These are phyloP conservation scores for Phylloscopus collybita DNA, from an alignment of 2,797 vertebrate species.

Conservation along the genomic window DNA sequence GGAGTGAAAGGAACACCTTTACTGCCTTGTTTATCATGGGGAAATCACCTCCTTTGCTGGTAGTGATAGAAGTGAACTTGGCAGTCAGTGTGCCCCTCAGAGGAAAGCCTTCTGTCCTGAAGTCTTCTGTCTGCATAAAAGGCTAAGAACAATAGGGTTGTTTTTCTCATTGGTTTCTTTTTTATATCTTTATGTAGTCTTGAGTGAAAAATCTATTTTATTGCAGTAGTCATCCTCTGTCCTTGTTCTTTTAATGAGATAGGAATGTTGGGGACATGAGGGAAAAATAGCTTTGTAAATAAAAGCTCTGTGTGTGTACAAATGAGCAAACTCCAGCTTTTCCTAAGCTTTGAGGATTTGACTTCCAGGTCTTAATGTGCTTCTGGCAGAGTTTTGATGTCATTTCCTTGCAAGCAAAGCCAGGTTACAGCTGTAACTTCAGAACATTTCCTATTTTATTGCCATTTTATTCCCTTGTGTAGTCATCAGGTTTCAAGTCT, in stretches of 20 bases:
- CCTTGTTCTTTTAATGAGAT: not conserved
- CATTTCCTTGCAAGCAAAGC: constrained; percentile 50
- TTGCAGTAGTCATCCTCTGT: not conserved
- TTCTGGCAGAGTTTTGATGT: constrained; percentile 52
- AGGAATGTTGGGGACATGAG: constrained; percentile 14
- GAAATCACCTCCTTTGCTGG: not conserved
- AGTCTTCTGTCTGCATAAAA: not conserved
- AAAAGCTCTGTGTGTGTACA: not conserved
- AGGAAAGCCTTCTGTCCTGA: not conserved
- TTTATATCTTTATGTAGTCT: not conserved
- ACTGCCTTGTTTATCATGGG: not conserved
- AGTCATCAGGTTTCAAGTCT: not conserved
- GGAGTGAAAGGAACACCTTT: not conserved
- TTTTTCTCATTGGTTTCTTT: not conserved
- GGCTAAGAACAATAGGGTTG: not conserved
- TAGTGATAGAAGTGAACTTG: not conserved
- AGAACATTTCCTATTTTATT: constrained; percentile 38
- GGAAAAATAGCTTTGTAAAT: constrained; percentile 34
- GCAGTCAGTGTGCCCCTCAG: not conserved
- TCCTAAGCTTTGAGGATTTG: constrained; percentile 56
- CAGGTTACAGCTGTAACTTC: constrained; percentile 17
- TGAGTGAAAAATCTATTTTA: not conserved
- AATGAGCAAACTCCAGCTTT: constrained; percentile 8
- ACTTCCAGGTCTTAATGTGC: constrained; percentile 43
- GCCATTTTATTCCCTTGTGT: not conserved